phyloP scores from a whole-genome alignment of 2,888 invertebrate genomes.

The Poecilobothrus nobilitatus region DNA sequence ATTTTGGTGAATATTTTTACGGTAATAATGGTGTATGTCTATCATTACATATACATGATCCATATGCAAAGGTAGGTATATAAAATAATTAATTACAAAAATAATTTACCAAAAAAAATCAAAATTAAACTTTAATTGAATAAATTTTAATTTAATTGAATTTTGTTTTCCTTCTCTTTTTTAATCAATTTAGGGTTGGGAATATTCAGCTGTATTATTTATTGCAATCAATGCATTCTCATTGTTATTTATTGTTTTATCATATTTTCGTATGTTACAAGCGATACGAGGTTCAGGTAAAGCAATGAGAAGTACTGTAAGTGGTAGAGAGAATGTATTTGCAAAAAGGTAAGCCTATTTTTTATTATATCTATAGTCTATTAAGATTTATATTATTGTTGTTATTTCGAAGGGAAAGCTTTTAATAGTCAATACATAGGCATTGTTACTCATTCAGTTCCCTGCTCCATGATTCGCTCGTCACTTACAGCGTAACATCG shows the following conservation, averaged over 20 bases:
- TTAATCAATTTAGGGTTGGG: conserved; percentile 53
- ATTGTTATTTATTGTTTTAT: conserved; percentile 49
- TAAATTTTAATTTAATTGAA: too few species aligned
- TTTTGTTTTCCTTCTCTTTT: too few species aligned
- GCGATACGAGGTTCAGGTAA: conserved; percentile 51
- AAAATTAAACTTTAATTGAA: conserved; percentile 11
- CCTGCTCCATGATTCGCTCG: neutral
- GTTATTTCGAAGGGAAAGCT: neutral
- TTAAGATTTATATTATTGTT: neutral
- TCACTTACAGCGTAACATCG: too few species aligned
- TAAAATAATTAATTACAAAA: neutral
- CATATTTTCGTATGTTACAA: conserved; percentile 51
- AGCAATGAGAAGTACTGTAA: conserved; percentile 51
- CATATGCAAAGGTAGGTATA: conserved; percentile 46
- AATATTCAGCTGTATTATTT: conserved; percentile 52
- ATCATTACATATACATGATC: conserved; percentile 53
- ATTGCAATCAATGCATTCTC: conserved; percentile 50
- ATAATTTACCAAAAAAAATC: neutral
- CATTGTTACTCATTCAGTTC: neutral
- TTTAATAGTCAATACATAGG: neutral
- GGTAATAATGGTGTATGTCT: conserved; percentile 54
- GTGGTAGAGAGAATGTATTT: conserved; percentile 50
- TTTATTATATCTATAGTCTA: neutral
- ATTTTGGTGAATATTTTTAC: conserved; percentile 51
- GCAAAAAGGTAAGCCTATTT: conserved; percentile 43